These are phyloP conservation scores for Megalops atlanticus DNA, from an alignment of 2,113 vertebrate genomes.

Conservation along the genomic window DNA sequence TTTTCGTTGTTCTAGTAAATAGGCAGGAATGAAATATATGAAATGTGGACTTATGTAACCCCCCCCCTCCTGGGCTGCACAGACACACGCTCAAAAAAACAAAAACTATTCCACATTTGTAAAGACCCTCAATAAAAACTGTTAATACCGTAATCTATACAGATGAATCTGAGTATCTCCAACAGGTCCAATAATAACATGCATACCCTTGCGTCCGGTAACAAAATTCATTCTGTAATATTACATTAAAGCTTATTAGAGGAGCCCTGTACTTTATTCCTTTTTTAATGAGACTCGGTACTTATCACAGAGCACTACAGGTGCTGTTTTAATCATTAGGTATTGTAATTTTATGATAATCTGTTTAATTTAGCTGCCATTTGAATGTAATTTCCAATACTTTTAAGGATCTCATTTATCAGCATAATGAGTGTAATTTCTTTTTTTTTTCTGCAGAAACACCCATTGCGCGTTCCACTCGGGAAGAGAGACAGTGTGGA, in stretches of 20 bases:
- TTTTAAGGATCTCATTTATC: conserved; percentile 52
- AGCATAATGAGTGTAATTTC: conserved; percentile 45
- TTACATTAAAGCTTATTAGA: conserved; percentile 70
- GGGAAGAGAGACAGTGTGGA: conserved; percentile 88
- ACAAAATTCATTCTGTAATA: conserved; percentile 55
- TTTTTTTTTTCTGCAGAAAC: conserved; percentile 79
- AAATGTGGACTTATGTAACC: too few relatives aligned
- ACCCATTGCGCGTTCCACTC: conserved; percentile 87
- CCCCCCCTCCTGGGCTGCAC: too few relatives aligned
- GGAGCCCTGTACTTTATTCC: conserved; percentile 65
- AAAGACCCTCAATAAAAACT: conserved; percentile 2
- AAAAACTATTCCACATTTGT: too few relatives aligned
- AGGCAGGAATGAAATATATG: too few relatives aligned
- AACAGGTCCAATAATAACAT: neutral
- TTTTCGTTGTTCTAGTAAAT: neutral
- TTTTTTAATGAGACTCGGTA: conserved; percentile 65
- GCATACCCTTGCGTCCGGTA: neutral
- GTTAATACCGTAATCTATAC: conserved; percentile 11
- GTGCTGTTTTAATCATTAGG: conserved; percentile 61
- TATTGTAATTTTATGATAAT: conserved; percentile 53
- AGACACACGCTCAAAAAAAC: too few relatives aligned
- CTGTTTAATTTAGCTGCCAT: conserved; percentile 43
- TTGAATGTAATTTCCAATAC: conserved; percentile 50
- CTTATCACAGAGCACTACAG: conserved; percentile 63
- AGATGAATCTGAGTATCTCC: conserved; percentile 14